Evolutionary conservation across 2,113 vertebrate genomes (phyloP).

Genomic region (Dicentrarchus labrax): DNA sequence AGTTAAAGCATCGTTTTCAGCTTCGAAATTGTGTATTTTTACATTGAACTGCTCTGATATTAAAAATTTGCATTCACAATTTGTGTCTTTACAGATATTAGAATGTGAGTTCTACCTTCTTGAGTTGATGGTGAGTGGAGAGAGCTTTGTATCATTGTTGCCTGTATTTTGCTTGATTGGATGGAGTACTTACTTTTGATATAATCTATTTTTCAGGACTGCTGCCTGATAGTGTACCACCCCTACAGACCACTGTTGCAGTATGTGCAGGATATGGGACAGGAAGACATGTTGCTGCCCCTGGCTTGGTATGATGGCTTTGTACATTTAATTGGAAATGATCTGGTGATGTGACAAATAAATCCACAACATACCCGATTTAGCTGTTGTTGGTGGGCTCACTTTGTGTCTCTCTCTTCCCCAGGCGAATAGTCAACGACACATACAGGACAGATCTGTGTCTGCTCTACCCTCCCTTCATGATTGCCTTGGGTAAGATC

Average conservation of each 20-base stretch:
- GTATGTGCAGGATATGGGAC: conserved; percentile 99
- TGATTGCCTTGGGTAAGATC: conserved; percentile 96
- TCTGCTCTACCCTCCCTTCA: conserved; percentile 98
- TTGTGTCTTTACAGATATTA: conserved; percentile 88
- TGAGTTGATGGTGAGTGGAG: conserved; percentile 94
- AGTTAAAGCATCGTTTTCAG: neutral
- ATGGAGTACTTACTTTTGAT: neutral
- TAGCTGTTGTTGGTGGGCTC: neutral
- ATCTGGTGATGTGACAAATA: neutral
- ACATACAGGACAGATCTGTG: conserved; percentile 99
- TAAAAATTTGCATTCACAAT: neutral
- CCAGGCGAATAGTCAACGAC: conserved; percentile 99
- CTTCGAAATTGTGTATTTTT: neutral
- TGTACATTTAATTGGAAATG: neutral
- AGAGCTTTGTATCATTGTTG: neutral
- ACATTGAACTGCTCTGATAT: neutral
- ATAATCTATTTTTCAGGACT: conserved; percentile 87
- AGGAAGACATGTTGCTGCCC: conserved; percentile 98
- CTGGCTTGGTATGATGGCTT: conserved; percentile 91
- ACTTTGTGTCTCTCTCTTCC: conserved; percentile 41
- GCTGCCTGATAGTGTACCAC: conserved; percentile 99
- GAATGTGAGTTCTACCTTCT: conserved; percentile 99
- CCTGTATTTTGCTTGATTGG: neutral
- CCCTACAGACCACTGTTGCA: conserved; percentile 98
- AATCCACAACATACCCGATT: neutral